Evolutionary conservation across 2,113 vertebrate species (phyloP).

Genomic region (Nematolebias whitei): DNA sequence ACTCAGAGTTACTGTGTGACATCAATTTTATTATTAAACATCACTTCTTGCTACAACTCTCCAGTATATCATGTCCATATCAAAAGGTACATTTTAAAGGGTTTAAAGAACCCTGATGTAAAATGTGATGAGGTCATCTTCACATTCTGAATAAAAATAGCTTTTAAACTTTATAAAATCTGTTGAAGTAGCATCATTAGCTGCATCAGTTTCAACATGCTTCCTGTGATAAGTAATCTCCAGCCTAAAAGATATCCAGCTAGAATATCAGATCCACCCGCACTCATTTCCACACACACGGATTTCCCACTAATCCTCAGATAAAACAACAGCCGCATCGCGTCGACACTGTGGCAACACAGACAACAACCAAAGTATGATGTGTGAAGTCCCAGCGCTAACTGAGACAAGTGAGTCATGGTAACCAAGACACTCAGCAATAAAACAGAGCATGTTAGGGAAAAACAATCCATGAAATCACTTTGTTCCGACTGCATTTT

Average conservation of each 20-base stretch:
- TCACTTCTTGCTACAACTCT: constrained; percentile 14
- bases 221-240: constrained; percentile 9
- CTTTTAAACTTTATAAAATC: no score
- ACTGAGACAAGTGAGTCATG: not conserved
- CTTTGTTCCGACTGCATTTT: constrained; percentile 1
- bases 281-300: constrained; percentile 21
- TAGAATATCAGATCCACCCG: constrained; percentile 9
- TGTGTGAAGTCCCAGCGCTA: not conserved
- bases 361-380: constrained; percentile 1
- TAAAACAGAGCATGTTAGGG: not conserved
- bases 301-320: not conserved
- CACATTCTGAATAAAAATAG: no score
- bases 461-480: not conserved
- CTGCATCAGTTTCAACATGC: constrained; percentile 7
- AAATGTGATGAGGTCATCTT: not conserved
- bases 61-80: not conserved
- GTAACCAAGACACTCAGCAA: not conserved
- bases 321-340: constrained; percentile 5
- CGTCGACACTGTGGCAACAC: not conserved
- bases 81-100: no score
- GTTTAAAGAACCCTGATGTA: no score
- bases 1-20: constrained; percentile 15
- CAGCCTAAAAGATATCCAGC: not conserved
- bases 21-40: constrained; percentile 6
- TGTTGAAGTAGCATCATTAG: no score